A percentile compares a stretch with the other conserved stretches of the same genome.
phyloP scores from a whole-genome alignment of 2,797 vertebrate genomes.

The Melanotaenia parkinsoni region DNA sequence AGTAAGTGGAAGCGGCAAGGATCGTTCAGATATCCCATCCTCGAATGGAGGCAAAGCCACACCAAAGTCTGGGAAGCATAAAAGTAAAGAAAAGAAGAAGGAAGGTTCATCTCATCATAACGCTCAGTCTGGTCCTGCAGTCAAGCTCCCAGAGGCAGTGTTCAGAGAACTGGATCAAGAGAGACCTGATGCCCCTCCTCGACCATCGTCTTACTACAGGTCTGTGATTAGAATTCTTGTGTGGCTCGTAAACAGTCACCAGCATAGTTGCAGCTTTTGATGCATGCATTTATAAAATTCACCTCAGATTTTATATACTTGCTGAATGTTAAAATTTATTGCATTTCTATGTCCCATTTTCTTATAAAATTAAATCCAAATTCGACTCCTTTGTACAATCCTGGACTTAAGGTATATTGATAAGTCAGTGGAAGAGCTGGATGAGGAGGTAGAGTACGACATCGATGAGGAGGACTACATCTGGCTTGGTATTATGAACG shows the following conservation, averaged over 20 bases:
- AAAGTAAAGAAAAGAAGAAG: conserved; percentile 98
- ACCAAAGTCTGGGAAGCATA: conserved; percentile 96
- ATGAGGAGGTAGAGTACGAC: conserved; percentile 98
- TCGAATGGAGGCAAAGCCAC: conserved; percentile 86
- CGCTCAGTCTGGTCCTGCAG: conserved; percentile 87
- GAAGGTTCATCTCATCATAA: conserved; percentile 92
- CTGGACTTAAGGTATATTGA: conserved; percentile 90
- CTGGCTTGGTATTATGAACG: conserved; percentile 99
- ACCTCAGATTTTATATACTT: not conserved
- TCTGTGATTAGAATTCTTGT: conserved; percentile 56
- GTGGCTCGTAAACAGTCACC: not conserved
- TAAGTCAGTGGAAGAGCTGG: conserved; percentile 97
- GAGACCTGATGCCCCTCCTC: conserved; percentile 90
- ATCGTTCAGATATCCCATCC: conserved; percentile 88
- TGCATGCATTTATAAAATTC: not conserved
- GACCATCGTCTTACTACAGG: conserved; percentile 97
- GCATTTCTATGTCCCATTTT: not conserved
- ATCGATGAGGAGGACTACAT: conserved; percentile 99
- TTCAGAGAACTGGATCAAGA: conserved; percentile 97
- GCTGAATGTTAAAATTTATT: not conserved
- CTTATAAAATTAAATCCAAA: not conserved
- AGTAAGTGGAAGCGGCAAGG: conserved; percentile 83
- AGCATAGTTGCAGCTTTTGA: not conserved
- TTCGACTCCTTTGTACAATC: not conserved
- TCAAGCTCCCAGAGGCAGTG: conserved; percentile 96